Base-by-base conservation (phyloP, 2,888 invertebrate species). In the Charanyca ferruginea region DNA sequence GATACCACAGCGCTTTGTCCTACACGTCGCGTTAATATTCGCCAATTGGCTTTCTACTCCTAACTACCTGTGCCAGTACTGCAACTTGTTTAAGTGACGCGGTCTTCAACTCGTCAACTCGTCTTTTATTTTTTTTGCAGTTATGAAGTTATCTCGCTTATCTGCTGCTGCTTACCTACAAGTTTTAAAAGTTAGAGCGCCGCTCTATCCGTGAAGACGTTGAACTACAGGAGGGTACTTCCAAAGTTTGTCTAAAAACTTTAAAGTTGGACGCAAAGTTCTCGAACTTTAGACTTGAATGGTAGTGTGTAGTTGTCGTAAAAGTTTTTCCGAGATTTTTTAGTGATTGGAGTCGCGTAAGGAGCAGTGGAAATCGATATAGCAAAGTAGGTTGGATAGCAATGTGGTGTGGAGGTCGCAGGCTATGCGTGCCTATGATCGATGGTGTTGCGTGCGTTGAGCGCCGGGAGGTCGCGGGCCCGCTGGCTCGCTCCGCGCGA, bases 401-500 rank as follows among this genome's bases (percentile, higher is more conserved):
- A 83, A 83, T 87, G 85, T 88, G 87, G 85, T 88, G 87, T 87
- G 85, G 90, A 87, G 87, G 88, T 89, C 87, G 87, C 84, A 77
- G 70, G 77, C 77, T 78, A 88, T 91, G 93, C 93, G 92, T 94
- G 93, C 82, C 87, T 85, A 87, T 91, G 91, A 92, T 91, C 90
- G 91, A 91, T 93, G 91, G 85, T 87, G 80, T 91, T 89, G 92
- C 93, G 93, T 92, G 81, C 78, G 80, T 83, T 86, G 76, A 71
- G 82, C 82, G 85, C 83, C 85, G 87, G 86, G 88, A 88, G 88
- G 87, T 86, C 88, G 88, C 84, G 84, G 80, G 79, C 70, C 70
- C 77, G 76, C 79, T 73, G 73, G 71, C 68, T 65, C 80, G 79
- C 84, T 79, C 77, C 83, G 68, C 76, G 84, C 83, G 86, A 85